Evolutionary conservation across 2,888 invertebrate genomes (phyloP).

Genomic region (Drosophila suboccidentalis): DNA sequence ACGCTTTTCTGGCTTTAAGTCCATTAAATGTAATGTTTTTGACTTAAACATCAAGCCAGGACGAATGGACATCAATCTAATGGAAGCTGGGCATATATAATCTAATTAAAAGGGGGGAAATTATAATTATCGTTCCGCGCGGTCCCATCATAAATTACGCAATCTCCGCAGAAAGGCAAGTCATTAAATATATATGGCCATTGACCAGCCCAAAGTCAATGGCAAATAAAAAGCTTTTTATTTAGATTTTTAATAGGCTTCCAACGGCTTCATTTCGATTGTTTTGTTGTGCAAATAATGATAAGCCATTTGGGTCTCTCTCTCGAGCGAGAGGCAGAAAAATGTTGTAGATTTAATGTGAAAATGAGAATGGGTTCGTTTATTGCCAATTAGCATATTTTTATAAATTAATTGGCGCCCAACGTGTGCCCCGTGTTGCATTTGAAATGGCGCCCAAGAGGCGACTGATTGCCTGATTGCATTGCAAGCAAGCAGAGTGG

Average conservation of each 20-base stretch:
- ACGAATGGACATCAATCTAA: slow-evolving; percentile 31
- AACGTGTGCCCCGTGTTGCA: slow-evolving; percentile 15
- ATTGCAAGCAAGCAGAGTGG: background rate
- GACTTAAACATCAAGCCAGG: slow-evolving; percentile 30
- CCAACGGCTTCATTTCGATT: slow-evolving; percentile 25
- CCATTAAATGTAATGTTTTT: slow-evolving; percentile 53
- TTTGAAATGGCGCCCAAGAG: slow-evolving; percentile 2
- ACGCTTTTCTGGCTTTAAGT: slow-evolving; percentile 31
- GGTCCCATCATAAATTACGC: slow-evolving; percentile 68
- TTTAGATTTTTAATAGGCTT: slow-evolving; percentile 44
- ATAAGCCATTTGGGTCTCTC: slow-evolving; percentile 60
- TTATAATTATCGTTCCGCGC: slow-evolving; percentile 11
- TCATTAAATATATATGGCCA: slow-evolving; percentile 72
- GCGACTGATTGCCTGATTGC: slow-evolving; percentile 4
- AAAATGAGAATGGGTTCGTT: slow-evolving; percentile 19
- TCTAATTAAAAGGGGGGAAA: slow-evolving; percentile 66
- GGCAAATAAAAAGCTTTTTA: slow-evolving; percentile 63
- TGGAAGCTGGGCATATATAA: slow-evolving; percentile 49
- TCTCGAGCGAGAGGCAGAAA: background rate
- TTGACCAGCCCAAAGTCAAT: slow-evolving; percentile 48
- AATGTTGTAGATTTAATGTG: slow-evolving; percentile 15
- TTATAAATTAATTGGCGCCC: slow-evolving; percentile 63
- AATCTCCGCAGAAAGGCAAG: slow-evolving; percentile 68
- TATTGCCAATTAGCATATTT: slow-evolving; percentile 71
- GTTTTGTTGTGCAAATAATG: slow-evolving; percentile 68